Conservation (phyloP, 1,140 invertebrate species). For the Hylaeus anthracinus region DNA sequence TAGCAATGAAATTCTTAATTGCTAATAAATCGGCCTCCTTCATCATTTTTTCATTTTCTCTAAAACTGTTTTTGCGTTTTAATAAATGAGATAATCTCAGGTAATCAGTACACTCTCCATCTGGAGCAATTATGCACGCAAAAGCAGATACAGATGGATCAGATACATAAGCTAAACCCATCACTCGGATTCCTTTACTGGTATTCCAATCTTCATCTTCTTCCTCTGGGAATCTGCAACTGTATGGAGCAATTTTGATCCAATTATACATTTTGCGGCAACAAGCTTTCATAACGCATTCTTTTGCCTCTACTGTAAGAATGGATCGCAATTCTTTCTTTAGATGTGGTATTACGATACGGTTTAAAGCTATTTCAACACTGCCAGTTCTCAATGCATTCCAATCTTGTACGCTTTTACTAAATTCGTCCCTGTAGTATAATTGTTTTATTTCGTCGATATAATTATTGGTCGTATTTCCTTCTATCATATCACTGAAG, state of each 20-base stretch:
- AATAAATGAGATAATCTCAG: constrained; percentile 92
- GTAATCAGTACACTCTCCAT: constrained; percentile 95
- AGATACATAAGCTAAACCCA: constrained; percentile 93
- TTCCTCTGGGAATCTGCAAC: constrained; percentile 88
- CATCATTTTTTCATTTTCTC: constrained; percentile 86
- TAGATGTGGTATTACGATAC: constrained; percentile 94
- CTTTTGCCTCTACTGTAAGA: constrained; percentile 93
- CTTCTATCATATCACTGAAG: constrained; percentile 89
- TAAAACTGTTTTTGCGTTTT: constrained; percentile 89
- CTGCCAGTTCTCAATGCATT: constrained; percentile 93
- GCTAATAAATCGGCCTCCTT: constrained; percentile 92
- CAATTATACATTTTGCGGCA: constrained; percentile 93
- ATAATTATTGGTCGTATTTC: constrained; percentile 87
- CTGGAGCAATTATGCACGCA: constrained; percentile 91
- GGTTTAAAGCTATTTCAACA: constrained; percentile 92
- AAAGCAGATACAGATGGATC: constrained; percentile 94
- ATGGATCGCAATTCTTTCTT: constrained; percentile 92
- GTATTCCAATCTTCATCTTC: constrained; percentile 96
- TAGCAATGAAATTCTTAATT: constrained; percentile 92
- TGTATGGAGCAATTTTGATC: constrained; percentile 94
- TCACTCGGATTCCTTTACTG: constrained; percentile 90
- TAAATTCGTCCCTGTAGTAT: constrained; percentile 97
- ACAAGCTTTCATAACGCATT: constrained; percentile 92
- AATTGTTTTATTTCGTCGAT: constrained; percentile 95
- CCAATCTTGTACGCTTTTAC: constrained; percentile 97